Evolutionary conservation across 2,888 invertebrate genomes (phyloP).

Genomic region (Thecophora atra): DNA sequence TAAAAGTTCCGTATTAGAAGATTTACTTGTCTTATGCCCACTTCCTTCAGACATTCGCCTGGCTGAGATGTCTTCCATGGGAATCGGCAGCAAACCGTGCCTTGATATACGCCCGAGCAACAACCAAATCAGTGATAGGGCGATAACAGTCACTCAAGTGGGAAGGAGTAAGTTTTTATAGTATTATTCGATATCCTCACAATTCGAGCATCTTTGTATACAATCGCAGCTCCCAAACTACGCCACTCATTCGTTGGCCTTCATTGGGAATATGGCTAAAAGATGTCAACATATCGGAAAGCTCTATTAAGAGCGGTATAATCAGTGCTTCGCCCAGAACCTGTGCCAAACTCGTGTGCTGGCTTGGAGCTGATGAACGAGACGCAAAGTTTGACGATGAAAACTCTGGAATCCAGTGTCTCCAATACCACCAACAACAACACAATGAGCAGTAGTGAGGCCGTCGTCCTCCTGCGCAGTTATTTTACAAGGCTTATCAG

Average conservation of each 20-base stretch:
- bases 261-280: constrained; percentile 71
- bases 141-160: constrained; percentile 78
- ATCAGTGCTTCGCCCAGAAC: constrained; percentile 76
- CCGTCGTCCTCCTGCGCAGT: no score
- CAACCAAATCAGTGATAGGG: no score
- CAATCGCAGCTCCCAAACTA: constrained; percentile 73
- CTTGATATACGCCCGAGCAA: no score
- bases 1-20: neutral
- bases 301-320: constrained; percentile 74
- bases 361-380: constrained; percentile 64
- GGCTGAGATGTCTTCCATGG: constrained; percentile 88
- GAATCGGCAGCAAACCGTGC: no score
- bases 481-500: no score
- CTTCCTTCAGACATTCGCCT: constrained; percentile 83
- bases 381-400: constrained; percentile 65
- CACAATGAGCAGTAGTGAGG: no score
- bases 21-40: neutral
- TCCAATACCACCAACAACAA: no score
- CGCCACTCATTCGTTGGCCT: constrained; percentile 78
- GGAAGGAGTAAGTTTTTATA: constrained; percentile 80
- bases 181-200: no score
- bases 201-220: no score
- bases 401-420: constrained; percentile 70
- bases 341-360: constrained; percentile 61
- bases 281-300: constrained; percentile 74